Base-by-base conservation (phyloP, 2,797 vertebrate genomes). In the Gymnothorax javanicus region DNA sequence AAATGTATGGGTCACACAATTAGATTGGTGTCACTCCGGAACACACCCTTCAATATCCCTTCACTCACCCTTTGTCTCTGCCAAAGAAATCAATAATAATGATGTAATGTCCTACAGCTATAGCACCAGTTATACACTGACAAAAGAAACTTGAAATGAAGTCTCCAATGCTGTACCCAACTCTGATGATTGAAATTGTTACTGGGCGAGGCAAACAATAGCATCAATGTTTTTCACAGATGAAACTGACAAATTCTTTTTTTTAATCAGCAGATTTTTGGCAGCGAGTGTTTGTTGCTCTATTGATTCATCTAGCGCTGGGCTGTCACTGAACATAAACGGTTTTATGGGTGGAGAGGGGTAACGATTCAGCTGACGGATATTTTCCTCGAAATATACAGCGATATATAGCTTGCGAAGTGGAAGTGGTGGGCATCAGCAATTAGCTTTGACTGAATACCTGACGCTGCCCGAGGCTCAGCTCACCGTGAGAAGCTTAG, bases 61-160 rank as follows among this genome's bases (percentile, higher is more conserved):
- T 54, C 50, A 17, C 75, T 54, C 50, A 17, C 12, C 27, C 73
- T 43, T 17, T 75, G 73, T 75, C 17, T 79, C 50, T 79, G 75
- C 43, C 75, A 79, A 79, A 33, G 15, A 52, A 79, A 79, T 77
- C 73, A 79, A 54, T 54, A 79, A 79, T 79, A 79, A 79, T 79
- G 75, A 79, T 79, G 75, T 79, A 79, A 79, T 79, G 20, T 54
- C 50, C 50, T 79, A 9, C 75, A 54, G 50, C 9, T 54, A 52
- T 75, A 75, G 23, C 20, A n/a, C 9, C 75, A 50, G 33, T 79
- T 8, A 79, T 56, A 79, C n/a, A 50, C 50, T 8, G 73, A 27
- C 50, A 17, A 77, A 52, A 77, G 2, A 79, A 6, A 54, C n/a
- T 43, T 79, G 20, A 52, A n/a, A 79, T 54, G 75, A 50, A 54